phyloP scores from a whole-genome alignment of 2,888 invertebrate species.

The Pristionchus maxplancki region DNA sequence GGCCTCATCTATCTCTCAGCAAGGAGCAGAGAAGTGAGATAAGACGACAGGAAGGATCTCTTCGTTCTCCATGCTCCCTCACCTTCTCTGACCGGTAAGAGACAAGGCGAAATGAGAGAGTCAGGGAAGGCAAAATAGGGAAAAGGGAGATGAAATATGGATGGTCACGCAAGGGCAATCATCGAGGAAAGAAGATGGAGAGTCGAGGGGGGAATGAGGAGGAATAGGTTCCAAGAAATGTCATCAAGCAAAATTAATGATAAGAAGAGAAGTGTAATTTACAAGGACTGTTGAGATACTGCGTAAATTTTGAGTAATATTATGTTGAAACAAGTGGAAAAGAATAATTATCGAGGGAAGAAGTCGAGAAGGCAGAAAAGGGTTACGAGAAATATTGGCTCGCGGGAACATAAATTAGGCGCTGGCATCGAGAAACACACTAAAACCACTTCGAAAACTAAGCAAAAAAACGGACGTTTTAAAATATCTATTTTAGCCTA shows the following conservation, averaged over 20 bases:
- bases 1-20: no score
- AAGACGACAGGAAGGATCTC: not conserved
- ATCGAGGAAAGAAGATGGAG: constrained; percentile 24
- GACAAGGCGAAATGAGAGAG: no score
- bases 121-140: not conserved
- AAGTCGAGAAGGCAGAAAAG: not conserved
- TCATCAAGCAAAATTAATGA: no score
- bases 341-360: constrained; percentile 22
- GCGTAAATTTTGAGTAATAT: no score
- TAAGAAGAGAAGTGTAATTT: no score
- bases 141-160: constrained; percentile 40
- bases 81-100: no score
- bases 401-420: not conserved
- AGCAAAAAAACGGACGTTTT: no score
- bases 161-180: constrained; percentile 47
- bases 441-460: no score
- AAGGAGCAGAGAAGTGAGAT: not conserved
- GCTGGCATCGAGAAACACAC: not conserved
- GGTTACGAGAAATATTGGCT: constrained; percentile 7
- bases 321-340: no score
- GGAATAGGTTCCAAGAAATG: no score
- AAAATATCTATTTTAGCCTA: no score
- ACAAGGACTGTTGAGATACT: not conserved
- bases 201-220: not conserved
- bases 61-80: no score